phyloP scores from a whole-genome alignment of 35 echinoderm and acorn worm genomes.

The Patiria miniata region DNA sequence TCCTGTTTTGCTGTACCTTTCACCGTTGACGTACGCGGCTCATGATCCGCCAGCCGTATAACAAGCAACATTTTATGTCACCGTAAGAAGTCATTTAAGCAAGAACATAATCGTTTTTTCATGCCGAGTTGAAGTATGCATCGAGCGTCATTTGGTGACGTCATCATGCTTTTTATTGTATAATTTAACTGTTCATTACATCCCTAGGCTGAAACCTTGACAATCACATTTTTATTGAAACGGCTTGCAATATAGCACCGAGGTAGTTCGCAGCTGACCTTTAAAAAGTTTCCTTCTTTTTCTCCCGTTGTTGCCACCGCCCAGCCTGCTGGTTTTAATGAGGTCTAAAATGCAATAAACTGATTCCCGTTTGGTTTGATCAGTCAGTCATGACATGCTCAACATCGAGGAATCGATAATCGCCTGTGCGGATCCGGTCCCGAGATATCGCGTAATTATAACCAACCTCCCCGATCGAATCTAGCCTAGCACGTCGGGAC shows the following conservation, averaged over 20 bases:
- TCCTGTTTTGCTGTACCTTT: too few species aligned
- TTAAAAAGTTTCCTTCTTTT: neutral
- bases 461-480: conserved; percentile 6
- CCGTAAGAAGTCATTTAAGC: too few species aligned
- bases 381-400: conserved; percentile 10
- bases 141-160: too few species aligned
- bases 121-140: too few species aligned
- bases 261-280: neutral
- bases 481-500: neutral
- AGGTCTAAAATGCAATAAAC: conserved; percentile 21
- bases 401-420: neutral
- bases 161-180: too few species aligned
- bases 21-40: too few species aligned
- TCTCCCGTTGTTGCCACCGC: neutral
- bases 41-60: too few species aligned
- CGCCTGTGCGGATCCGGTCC: neutral
- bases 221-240: too few species aligned
- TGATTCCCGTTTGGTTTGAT: neutral
- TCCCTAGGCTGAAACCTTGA: too few species aligned
- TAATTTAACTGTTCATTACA: too few species aligned
- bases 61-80: too few species aligned
- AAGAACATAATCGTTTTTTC: too few species aligned
- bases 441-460: neutral
- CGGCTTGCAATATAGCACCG: neutral
- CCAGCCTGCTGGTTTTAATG: neutral